These are phyloP conservation scores for Acrocephalus arundinaceus DNA, from an alignment of 2,113 vertebrate species.

Conservation along the genomic window DNA sequence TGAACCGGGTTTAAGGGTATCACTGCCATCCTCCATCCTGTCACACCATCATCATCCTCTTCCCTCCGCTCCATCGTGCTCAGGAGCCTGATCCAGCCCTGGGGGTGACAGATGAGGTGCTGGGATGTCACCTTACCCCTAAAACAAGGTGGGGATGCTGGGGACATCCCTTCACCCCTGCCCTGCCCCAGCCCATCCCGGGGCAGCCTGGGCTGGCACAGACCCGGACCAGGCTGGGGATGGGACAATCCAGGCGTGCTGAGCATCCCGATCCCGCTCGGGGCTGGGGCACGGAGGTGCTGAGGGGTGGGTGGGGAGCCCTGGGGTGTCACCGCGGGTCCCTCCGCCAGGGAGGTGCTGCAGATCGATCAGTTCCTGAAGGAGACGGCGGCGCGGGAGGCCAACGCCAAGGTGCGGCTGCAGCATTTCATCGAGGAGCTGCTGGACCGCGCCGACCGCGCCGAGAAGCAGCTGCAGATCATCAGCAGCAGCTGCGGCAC, in stretches of 20 bases:
- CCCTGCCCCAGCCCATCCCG: not conserved
- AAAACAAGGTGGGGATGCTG: rapidly evolving
- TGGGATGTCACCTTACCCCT: not conserved
- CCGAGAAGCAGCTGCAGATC: slow-evolving; percentile 95
- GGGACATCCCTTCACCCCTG: not conserved
- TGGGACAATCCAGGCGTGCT: rapidly evolving
- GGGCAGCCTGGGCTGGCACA: rapidly evolving
- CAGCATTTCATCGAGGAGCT: slow-evolving; percentile 99
- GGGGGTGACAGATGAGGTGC: rapidly evolving
- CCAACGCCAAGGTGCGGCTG: slow-evolving; percentile 93
- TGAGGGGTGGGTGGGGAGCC: rapidly evolving
- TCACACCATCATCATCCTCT: not conserved
- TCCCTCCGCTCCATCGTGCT: rapidly evolving
- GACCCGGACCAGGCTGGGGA: not conserved
- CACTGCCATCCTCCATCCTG: not conserved
- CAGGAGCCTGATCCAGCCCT: not conserved
- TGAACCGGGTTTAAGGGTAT: not conserved
- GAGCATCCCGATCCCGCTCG: rapidly evolving
- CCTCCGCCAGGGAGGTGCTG: slow-evolving; percentile 85
- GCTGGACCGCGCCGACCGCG: slow-evolving; percentile 92
- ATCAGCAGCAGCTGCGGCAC: slow-evolving; percentile 95
- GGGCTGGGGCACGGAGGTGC: rapidly evolving
- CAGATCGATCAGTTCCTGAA: slow-evolving; percentile 98
- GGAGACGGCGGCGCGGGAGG: slow-evolving; percentile 93
- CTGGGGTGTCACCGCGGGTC: not conserved